Base-by-base conservation (phyloP, 2,113 vertebrate genomes). In the Ginglymostoma cirratum region DNA sequence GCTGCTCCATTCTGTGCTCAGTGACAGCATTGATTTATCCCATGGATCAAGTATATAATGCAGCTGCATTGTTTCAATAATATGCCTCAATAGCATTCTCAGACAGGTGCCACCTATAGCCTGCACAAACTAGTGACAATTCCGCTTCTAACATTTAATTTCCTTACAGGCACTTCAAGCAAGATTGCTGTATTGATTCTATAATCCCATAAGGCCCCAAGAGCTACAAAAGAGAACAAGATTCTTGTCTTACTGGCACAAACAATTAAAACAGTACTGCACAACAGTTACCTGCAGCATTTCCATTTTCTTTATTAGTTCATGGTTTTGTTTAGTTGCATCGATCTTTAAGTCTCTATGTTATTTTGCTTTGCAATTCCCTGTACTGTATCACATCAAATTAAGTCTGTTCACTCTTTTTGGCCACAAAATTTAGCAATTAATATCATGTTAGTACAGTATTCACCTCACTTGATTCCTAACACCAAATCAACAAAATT, bases 271-370 rank as follows among this genome's bases (percentile, higher is more conserved):
- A 72, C 15, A 34, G 38, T 30, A n/a, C 34, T n/a, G 61, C 17
- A 34, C 55, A 38, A 19, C 34, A 66, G 38, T 93, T 93, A 93
- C 61, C 87, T 66, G 61, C 55, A 93, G 89, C 6, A 66, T 66
- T 93, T 93, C 61, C 89, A 93, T 72, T 95, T 95, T 52, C 67
- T 72, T 76, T 24, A 72, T 95, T 95, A 76, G 67, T 95, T 72
- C 21, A 72, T 72, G 92, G 19, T 12, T 94, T 69, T 94, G 19
- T 23, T 45, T 38, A 94, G 66, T 67, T 34, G 24, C 0, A 14
- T 34, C 52, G 27, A 76, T 72, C 6, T 30, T 76, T 23, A 55
- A 27, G 52, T 34, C 52, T 55, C 48, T 4, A 17, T 34, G 52
- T 72, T 70, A 12, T 70, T 67, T 70, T 42, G 17, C 66, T 95